Evolutionary conservation across 2,797 vertebrate species (phyloP), one percentile per base, ranked within the genome.

Genomic region (Eurystomus glaucurus): DNA sequence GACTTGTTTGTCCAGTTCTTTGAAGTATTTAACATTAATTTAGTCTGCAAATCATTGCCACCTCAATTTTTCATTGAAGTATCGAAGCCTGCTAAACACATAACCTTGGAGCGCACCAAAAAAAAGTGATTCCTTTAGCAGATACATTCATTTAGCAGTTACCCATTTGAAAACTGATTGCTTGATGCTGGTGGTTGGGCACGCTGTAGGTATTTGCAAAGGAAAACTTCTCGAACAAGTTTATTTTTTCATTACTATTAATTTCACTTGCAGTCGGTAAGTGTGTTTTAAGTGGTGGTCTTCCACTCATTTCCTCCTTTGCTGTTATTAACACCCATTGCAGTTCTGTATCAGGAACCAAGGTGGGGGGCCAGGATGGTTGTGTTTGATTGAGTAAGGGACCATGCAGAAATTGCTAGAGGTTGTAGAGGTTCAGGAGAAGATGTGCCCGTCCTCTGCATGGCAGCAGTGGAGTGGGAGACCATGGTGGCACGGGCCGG

Each of bases 1-100:
- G 89, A 98, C 98, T 97, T 97, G 94, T 97, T 98, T 98, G 97
- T 97, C 97, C 96, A 93, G 85, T 96, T 91, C 97, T 98, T 98
- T 98, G 97, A 98, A 98, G 98, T 97, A 97, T 98, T 98, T 98
- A 98, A 95, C 96, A 88, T 97, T 98, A 97, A 98, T 97, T 98
- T 98, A 96, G 96, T 96, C 96, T 97, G 88, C 95, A 97, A 98
- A 97, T 98, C 98, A 95, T 96, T 94, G 97, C 94, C 95, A 97
- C 97, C 97, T 98, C 97, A 45, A 90, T 95, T 97, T 98, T 96
- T 97, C 96, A 92, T 89, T 97, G 96, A 98, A 96, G 88, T 97
- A 96, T 96, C 60, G 94, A 97, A 95, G 89, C 82, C 97, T 95
- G 92, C 97, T 96, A 95, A 97, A 98, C 96, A 95, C 94, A 92